A percentile compares a stretch with the other conserved stretches of the same genome.
Conservation (phyloP, 2,113 vertebrate species). For the Poecilia latipinna region DNA sequence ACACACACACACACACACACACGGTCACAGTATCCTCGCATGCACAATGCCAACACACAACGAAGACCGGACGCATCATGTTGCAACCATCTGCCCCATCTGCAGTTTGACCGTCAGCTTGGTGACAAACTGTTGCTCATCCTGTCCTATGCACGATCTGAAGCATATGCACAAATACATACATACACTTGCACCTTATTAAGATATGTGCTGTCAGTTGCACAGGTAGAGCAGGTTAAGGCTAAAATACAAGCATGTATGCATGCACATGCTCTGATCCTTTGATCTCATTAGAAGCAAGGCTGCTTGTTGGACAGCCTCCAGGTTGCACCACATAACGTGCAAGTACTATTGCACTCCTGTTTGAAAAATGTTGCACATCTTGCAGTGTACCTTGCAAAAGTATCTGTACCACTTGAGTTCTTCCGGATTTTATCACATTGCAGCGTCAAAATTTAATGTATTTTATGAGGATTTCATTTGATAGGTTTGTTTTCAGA, state of each 20-base stretch:
- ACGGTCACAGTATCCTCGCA: neutral
- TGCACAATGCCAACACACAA: neutral
- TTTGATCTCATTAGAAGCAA: constrained; percentile 70
- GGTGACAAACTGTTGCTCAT: constrained; percentile 59
- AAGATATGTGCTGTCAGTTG: constrained; percentile 1
- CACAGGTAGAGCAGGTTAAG: constrained; percentile 4
- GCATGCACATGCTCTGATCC: constrained; percentile 51
- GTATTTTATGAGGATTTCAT: neutral
- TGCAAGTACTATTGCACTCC: constrained; percentile 23
- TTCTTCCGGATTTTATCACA: neutral
- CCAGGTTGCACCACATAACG: constrained; percentile 39
- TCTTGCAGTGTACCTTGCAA: neutral
- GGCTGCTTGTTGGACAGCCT: constrained; percentile 56
- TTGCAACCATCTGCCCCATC: constrained; percentile 55
- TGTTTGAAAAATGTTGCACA: constrained; percentile 23
- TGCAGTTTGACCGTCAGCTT: constrained; percentile 33
- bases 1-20: constrained; percentile 1
- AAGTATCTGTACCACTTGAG: neutral
- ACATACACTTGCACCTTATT: neutral
- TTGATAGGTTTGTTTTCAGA: neutral
- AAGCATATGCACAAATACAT: constrained; percentile 6
- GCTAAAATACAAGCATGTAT: neutral
- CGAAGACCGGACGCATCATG: constrained; percentile 7
- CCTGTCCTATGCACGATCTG: constrained; percentile 33
- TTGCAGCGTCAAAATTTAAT: neutral